These are phyloP conservation scores for Megathymus violae DNA, from an alignment of 1,140 invertebrate genomes.

Conservation along the genomic window DNA sequence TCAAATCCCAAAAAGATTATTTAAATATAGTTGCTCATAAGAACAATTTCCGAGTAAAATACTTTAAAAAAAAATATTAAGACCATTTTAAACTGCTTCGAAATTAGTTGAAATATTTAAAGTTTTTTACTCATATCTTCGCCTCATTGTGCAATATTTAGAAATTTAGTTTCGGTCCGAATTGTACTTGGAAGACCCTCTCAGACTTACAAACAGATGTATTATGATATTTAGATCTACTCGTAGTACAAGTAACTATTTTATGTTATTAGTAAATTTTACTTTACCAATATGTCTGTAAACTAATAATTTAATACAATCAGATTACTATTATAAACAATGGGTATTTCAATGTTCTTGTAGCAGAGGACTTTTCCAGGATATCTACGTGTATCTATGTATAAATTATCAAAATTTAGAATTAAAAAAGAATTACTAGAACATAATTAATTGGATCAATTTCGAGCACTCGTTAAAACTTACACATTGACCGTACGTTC, in stretches of 20 bases:
- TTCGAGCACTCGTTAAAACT: constrained; percentile 82
- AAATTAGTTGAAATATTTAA: constrained; percentile 13
- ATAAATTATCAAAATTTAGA: constrained; percentile 79
- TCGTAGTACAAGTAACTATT: background rate
- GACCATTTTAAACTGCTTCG: background rate
- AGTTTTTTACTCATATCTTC: constrained; percentile 3
- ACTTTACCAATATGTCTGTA: too few relatives aligned
- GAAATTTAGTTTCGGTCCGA: background rate
- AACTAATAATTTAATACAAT: constrained; percentile 8
- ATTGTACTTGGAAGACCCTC: constrained; percentile 8
- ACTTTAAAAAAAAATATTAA: background rate
- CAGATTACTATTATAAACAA: constrained; percentile 29
- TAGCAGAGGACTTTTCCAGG: constrained; percentile 49
- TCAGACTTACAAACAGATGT: constrained; percentile 32
- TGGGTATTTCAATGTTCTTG: constrained; percentile 37
- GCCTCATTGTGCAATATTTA: background rate
- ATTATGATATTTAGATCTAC: constrained; percentile 20
- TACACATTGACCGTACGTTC: constrained; percentile 80
- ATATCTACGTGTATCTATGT: constrained; percentile 71
- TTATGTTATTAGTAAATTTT: constrained; percentile 18
- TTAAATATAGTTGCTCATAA: too few relatives aligned
- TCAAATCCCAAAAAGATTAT: too few relatives aligned
- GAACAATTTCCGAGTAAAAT: too few relatives aligned
- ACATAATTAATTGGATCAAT: constrained; percentile 80
- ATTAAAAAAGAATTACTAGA: constrained; percentile 81